phyloP scores from a whole-genome alignment of 2,797 vertebrate genomes.

The Sternotherus odoratus region DNA sequence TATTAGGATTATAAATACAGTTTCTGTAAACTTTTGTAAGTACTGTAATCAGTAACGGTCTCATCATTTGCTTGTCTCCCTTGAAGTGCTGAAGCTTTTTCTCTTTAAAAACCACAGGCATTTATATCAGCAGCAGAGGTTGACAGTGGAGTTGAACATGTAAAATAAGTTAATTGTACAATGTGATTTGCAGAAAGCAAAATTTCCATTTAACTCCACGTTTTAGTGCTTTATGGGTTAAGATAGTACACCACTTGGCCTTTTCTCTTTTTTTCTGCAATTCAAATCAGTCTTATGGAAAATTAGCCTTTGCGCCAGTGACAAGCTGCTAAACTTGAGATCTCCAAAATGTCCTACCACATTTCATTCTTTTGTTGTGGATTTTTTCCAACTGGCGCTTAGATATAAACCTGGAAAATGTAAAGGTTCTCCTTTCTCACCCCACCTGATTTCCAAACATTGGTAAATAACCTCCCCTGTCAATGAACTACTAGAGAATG shows the following conservation, averaged over 20 bases:
- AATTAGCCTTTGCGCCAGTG: slow-evolving; percentile 77
- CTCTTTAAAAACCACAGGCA: slow-evolving; percentile 43
- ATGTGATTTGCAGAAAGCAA: neutral
- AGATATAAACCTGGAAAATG: slow-evolving; percentile 75
- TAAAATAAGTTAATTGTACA: neutral
- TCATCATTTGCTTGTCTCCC: neutral
- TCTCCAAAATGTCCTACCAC: slow-evolving; percentile 81
- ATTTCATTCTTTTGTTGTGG: slow-evolving; percentile 82
- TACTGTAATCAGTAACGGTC: slow-evolving; percentile 47
- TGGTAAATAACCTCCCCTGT: slow-evolving; percentile 70
- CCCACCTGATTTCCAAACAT: slow-evolving; percentile 76
- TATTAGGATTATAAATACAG: slow-evolving; percentile 22
- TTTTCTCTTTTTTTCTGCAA: slow-evolving; percentile 71
- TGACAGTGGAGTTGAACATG: slow-evolving; percentile 27
- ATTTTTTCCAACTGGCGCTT: slow-evolving; percentile 81
- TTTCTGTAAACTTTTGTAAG: slow-evolving; percentile 43
- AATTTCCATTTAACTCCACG: slow-evolving; percentile 43
- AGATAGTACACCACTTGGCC: slow-evolving; percentile 65
- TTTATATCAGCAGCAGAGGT: neutral
- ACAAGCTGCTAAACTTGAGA: slow-evolving; percentile 78
- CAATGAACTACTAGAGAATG: slow-evolving; percentile 57
- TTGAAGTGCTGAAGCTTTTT: slow-evolving; percentile 55
- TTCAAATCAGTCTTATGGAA: slow-evolving; percentile 83
- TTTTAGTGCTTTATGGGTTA: slow-evolving; percentile 71
- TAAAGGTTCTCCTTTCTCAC: slow-evolving; percentile 71